Base-by-base conservation (phyloP, 2,113 vertebrate genomes). In the Capreolus pygargus region DNA sequence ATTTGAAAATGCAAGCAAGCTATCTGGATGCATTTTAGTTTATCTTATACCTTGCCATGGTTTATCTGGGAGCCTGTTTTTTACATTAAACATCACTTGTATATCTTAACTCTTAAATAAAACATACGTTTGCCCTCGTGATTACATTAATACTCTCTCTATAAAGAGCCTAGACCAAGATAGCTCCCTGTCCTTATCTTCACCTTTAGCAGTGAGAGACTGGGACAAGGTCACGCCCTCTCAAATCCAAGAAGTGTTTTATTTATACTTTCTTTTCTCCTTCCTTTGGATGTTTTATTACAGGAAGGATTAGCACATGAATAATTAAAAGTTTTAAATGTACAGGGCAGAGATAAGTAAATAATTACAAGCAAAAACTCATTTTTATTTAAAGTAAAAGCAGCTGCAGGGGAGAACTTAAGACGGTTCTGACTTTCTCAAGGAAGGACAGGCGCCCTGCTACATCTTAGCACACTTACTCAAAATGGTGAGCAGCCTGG, bases 281-380 rank as follows among this genome's bases (percentile, higher is more conserved):
- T 90, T 82, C 50, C 39, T 94, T 94, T 50, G 87, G 93, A 92
- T 36, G 74, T 19, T 88, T 85, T 94, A 78, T 96, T 95, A 64
- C 61, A 55, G 76, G 60, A 52, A 94, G 89, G 64, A 96, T 97
- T 95, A 70, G 50, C 78, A 82, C 76, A 98, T 86, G 76, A 95
- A 74, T 95, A 96, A 97, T 91, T 60, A 85, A 98, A 96, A 96
- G 14, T 93, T 67, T 94, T 97, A 78, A 96, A 83, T 95, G 76
- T 95, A 95, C 87, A 86, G 36, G 67, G 64, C 28, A 94, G 83
- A 94, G 90, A 95, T 70, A 97, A 54, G 43, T 95, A 28, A 96
- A 60, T 98, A 96, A 95, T 88, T 89, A 70, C n/a, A 97, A 15
- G 23, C 57, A 91, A 27, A 94, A 97, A 5, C 52, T 93, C 1